Percentiles rank a stretch among this genome's conserved stretches.
phyloP scores from a whole-genome alignment of 1,140 invertebrate species.

The Drosophila micromelanica region DNA sequence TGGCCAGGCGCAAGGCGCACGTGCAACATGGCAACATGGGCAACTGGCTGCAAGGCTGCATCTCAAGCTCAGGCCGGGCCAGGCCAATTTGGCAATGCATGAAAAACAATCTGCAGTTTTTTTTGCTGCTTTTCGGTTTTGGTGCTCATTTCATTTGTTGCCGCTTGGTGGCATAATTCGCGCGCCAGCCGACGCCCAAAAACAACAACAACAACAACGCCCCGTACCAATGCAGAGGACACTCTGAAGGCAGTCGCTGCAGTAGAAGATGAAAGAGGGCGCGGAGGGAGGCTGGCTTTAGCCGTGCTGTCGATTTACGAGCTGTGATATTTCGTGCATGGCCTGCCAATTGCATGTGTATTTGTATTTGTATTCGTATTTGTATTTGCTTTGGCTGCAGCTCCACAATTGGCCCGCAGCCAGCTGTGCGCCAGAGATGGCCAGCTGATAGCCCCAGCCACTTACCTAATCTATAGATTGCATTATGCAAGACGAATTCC shows the following conservation, averaged over 20 bases:
- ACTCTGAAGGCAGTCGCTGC: conserved; percentile 5
- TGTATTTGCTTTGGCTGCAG: conserved; percentile 20
- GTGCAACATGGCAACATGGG: conserved; percentile 53
- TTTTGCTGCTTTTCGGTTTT: conserved; percentile 12
- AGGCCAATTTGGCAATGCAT: conserved; percentile 69
- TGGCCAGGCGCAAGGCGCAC: conserved; percentile 49
- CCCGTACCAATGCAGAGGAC: conserved; percentile 8
- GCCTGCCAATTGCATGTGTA: conserved; percentile 40
- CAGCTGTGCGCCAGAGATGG: conserved; percentile 55
- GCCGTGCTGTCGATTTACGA: conserved; percentile 71
- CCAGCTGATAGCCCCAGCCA: conserved; percentile 58
- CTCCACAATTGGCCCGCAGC: conserved; percentile 25
- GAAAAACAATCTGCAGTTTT: conserved; percentile 26
- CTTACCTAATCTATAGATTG: conserved; percentile 41
- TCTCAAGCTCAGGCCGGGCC: conserved; percentile 40
- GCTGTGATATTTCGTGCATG: conserved; percentile 76
- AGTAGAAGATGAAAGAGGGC: neutral
- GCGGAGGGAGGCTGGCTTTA: neutral
- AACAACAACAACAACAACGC: conserved; percentile 15
- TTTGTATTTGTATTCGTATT: conserved; percentile 20
- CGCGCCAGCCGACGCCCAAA: conserved; percentile 72
- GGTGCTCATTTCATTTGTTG: conserved; percentile 46
- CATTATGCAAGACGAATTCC: conserved; percentile 2
- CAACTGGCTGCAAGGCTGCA: conserved; percentile 51
- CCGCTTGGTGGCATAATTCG: conserved; percentile 76